These are phyloP conservation scores for Prolemur simus DNA, from an alignment of 2,113 vertebrate species.

Conservation along the genomic window DNA sequence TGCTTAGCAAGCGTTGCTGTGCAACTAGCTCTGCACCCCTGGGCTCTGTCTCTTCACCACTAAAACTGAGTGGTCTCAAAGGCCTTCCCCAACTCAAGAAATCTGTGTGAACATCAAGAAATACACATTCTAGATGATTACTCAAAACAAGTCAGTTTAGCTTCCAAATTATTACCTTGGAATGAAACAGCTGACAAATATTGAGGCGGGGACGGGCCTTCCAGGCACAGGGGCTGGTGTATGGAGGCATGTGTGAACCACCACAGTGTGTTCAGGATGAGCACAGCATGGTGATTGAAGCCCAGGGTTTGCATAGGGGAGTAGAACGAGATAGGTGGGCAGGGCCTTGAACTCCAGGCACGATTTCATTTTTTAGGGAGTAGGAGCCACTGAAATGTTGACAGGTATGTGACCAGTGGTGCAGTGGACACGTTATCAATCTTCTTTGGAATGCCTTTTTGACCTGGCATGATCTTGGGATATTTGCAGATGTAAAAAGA, in stretches of 20 bases:
- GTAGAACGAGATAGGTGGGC: neutral
- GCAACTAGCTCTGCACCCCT: neutral
- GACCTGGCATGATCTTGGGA: neutral
- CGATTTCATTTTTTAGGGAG: neutral
- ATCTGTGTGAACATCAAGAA: neutral
- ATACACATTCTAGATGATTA: neutral
- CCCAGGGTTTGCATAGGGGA: neutral
- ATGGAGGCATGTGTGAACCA: neutral
- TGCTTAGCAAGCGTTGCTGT: too few species aligned
- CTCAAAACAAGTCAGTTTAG: neutral
- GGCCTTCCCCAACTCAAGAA: neutral
- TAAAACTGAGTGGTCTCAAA: neutral
- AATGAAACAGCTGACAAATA: neutral
- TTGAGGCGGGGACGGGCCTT: neutral
- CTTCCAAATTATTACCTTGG: neutral
- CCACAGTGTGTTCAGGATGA: neutral
- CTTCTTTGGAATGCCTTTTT: neutral
- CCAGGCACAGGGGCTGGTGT: neutral
- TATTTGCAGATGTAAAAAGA: neutral
- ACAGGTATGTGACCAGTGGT: neutral
- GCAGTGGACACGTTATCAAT: neutral
- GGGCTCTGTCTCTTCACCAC: neutral
- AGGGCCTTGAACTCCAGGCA: neutral
- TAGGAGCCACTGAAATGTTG: neutral
- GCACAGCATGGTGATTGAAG: rapidly evolving